Base-by-base conservation (phyloP, 1,140 invertebrate species). In the Sarcophaga peregrina region DNA sequence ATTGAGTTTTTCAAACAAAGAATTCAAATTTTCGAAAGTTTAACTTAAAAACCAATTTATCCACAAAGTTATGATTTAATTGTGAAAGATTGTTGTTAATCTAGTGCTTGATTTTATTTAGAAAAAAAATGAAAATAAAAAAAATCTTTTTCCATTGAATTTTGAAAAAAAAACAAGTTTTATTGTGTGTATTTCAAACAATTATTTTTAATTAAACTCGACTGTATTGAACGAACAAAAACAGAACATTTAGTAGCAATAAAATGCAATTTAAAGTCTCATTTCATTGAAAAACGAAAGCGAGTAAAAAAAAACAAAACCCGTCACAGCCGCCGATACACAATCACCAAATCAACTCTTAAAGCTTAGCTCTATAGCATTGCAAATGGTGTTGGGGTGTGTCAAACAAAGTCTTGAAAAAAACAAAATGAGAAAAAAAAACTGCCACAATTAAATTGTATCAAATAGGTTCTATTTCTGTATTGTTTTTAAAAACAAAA, bases 161-260 rank as follows among this genome's bases (percentile, higher is more conserved):
- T 68, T 58, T 5, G 54, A 62, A 76, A 47, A 15, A 78, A 78
- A 78, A 78, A 78, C 75, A 10, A 52, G 75, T 78, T 78, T 48
- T 25, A 17, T 13, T 78, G 25, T 37, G 25, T 37, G 25, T n/a
- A n/a, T 78, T 15, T 25, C 6, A 9, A 68, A 20, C 75, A 78
- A 78, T 78, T 78, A 47, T 78, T 78, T 78, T 78, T 50, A 50
- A 50, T 78, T 78, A 20, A 78, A 78, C n/a, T 78, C 47, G 50
- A 78, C 47, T 78, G 74, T 3, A 47, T 3, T 76, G n/a, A n/a
- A n/a, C n/a, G n/a, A n/a, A n/a, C 5, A 5, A 17, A 7, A 48
- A 48, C 13, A 37, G 45, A 76, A 76, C 74, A 17, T n/a, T 58
- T 58, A 68, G 25, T 37, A 37, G 17, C 17, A 17, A 68, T 20